Evolutionary conservation across 2,113 vertebrate species (phyloP).

Genomic region (Elaphurus davidianus): DNA sequence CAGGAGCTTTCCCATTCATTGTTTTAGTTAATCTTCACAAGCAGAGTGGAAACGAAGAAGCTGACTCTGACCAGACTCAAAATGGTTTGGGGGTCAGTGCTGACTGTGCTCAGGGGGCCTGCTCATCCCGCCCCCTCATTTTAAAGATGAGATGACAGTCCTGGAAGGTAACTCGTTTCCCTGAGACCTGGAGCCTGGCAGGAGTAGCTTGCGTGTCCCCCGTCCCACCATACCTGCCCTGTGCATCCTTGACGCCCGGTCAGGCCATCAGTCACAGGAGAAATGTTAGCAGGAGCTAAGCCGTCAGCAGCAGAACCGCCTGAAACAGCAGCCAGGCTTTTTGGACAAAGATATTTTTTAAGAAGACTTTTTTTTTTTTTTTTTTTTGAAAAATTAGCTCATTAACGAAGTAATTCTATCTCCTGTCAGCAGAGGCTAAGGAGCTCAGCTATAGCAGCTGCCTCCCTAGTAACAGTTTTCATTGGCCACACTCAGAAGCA

Average conservation of each 20-base stretch:
- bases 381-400: slow-evolving; percentile 47
- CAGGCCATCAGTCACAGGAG: background rate
- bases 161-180: background rate
- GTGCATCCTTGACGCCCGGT: rapidly evolving
- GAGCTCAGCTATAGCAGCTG: slow-evolving; percentile 54
- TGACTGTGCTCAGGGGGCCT: background rate
- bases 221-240: background rate
- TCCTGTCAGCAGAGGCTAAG: slow-evolving; percentile 46
- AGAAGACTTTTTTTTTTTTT: background rate
- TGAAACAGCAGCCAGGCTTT: slow-evolving; percentile 27
- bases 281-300: background rate
- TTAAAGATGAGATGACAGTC: background rate
- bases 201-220: no score
- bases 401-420: slow-evolving; percentile 46
- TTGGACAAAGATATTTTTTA: slow-evolving; percentile 58
- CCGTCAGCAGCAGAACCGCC: background rate
- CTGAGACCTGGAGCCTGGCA: background rate
- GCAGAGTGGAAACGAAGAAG: background rate
- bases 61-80: background rate
- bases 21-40: background rate
- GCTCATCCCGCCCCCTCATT: background rate
- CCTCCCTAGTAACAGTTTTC: background rate
- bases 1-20: background rate
- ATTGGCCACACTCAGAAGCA: slow-evolving; percentile 53
- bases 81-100: background rate